Evolutionary conservation across 2,888 invertebrate species (phyloP), one percentile per base, ranked within the genome.

Genomic region (Seira sanloemensis): DNA sequence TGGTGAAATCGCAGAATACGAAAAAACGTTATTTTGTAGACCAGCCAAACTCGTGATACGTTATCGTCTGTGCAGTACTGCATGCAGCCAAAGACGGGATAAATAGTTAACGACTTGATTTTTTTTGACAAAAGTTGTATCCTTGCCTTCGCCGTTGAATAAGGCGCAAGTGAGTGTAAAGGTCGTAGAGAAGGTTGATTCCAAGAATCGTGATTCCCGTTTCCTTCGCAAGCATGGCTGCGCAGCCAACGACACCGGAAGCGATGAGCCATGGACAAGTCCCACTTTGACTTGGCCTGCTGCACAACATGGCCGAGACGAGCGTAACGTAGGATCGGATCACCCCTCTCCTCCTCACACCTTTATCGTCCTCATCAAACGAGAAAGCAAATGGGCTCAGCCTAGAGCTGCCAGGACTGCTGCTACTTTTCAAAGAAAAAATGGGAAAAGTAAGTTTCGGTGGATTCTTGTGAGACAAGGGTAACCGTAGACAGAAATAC

Each of bases 151-250:
- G 95, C 95, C 93, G 94, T 91, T 93, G 94, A 80, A 95, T 92
- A 86, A 93, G 92, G 81, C 93, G 94, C 94, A 95, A 95, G 90
- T 94, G 94, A 81, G 94, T 93, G 91, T 94, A 95, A 82, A 96
- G 91, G 90, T 97, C 97, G 90, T 95, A 96, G 26, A 94, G 93
- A 66, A 95, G 92, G 91, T 96, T 96, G 90, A 97, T 94, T 50
- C 95, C 93, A 88, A 97, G 93, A 69, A 95, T 94, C 0, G 96
- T 96, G 80, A 97, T 93, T 9, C 96, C 97, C 0, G 96, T 96
- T 91, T 97, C 97, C 91, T 97, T 97, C 69, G 96, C 95, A 89
- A 97, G 92, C 96, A 97, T 95, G 90, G 96, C 95, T 71, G 95
- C 92, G 0, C 94, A 94, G 0, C 96, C 95, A 80, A 95, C 71